phyloP scores from a whole-genome alignment of 2,113 vertebrate genomes.

The Felis chaus region DNA sequence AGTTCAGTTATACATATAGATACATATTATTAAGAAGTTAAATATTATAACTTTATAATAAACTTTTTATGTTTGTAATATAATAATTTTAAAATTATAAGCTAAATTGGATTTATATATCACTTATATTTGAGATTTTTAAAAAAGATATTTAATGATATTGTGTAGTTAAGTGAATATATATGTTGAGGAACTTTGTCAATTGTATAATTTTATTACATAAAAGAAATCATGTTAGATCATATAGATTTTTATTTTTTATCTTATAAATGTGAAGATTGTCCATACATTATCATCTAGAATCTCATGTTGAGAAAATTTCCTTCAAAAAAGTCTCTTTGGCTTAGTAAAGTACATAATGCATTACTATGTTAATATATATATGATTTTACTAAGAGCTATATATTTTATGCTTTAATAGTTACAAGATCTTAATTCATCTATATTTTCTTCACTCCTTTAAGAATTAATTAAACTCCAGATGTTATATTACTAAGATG shows the following conservation, averaged over 20 bases:
- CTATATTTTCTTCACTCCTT: conserved; percentile 45
- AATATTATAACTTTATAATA: background rate
- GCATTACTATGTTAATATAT: background rate
- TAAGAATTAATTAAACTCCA: conserved; percentile 41
- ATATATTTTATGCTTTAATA: conserved; percentile 48
- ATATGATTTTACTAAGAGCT: conserved; percentile 30
- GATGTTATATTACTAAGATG: conserved; percentile 23
- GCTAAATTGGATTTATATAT: background rate
- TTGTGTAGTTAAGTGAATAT: background rate
- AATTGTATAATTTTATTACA: background rate
- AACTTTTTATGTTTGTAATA: background rate
- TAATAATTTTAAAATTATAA: background rate
- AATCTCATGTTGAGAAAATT: conserved; percentile 11
- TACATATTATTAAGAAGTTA: background rate
- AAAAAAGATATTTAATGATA: background rate
- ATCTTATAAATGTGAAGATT: background rate
- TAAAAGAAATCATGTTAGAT: background rate
- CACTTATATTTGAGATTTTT: background rate
- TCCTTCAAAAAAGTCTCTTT: conserved; percentile 29
- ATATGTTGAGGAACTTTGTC: background rate
- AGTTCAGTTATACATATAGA: background rate
- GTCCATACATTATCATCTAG: background rate
- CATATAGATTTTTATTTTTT: background rate
- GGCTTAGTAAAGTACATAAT: background rate
- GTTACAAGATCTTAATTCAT: conserved; percentile 53